Conservation (phyloP, 2,797 vertebrate species). For the Mustela erminea region DNA sequence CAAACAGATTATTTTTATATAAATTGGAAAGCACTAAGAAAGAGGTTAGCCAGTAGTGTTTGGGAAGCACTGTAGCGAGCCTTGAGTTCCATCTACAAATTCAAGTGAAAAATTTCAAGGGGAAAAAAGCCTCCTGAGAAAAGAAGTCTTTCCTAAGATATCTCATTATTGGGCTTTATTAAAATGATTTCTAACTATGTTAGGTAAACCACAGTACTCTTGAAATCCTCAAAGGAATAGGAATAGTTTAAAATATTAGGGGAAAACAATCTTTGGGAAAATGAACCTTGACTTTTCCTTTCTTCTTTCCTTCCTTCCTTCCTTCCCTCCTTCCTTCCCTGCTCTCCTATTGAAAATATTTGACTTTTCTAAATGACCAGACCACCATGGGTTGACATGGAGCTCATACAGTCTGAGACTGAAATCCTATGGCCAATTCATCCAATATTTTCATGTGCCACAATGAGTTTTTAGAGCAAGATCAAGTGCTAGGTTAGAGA, state of each 20-base stretch:
- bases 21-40: slow-evolving; percentile 5
- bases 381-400: not conserved
- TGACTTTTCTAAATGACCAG: not conserved
- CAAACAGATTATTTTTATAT: not conserved
- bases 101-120: not conserved
- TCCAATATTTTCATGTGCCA: not conserved
- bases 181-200: slow-evolving; percentile 12
- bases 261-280: not conserved
- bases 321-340: not conserved
- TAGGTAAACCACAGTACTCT: not conserved
- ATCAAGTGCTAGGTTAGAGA: not conserved
- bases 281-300: not conserved
- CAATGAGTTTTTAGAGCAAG: not conserved
- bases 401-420: not conserved
- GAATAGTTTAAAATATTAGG: not conserved
- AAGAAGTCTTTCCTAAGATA: not conserved
- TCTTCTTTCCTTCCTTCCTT: not conserved
- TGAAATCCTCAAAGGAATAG: slow-evolving; percentile 8
- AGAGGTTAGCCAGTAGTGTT: not conserved
- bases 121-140: not conserved
- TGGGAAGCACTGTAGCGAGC: not conserved
- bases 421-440: not conserved
- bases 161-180: slow-evolving; percentile 12
- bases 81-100: not conserved
- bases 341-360: not conserved